Percentiles rank a stretch among this genome's conserved stretches.
phyloP scores from a whole-genome alignment of 2,888 invertebrate genomes.

The Hypsopygia costalis region DNA sequence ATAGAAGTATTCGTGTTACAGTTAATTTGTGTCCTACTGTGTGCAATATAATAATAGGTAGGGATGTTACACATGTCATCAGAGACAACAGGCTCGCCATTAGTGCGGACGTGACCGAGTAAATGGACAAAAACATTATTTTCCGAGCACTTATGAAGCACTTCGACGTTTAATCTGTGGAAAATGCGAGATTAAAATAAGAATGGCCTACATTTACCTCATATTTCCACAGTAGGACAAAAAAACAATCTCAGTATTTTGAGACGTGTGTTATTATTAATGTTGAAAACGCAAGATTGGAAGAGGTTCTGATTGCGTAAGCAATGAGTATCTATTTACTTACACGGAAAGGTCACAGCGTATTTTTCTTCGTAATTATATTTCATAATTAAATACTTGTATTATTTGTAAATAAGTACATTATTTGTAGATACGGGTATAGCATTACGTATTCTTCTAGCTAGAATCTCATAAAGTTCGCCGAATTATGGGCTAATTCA shows the following conservation, averaged over 20 bases:
- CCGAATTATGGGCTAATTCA: too few relatives aligned
- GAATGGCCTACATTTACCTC: neutral
- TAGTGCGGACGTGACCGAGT: slow-evolving; percentile 8
- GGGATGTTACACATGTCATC: slow-evolving; percentile 10
- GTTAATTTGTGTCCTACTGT: neutral
- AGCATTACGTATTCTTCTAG: too few relatives aligned
- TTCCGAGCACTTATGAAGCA: neutral
- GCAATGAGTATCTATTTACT: neutral
- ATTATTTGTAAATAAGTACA: too few relatives aligned
- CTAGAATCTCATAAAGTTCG: too few relatives aligned
- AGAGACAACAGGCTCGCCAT: slow-evolving; percentile 11
- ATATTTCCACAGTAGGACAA: too few relatives aligned
- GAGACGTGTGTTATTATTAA: neutral
- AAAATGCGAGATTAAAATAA: neutral
- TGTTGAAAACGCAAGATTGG: slow-evolving; percentile 1
- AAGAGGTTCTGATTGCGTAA: too few relatives aligned
- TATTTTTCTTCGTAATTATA: too few relatives aligned
- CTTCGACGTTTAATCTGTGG: neutral
- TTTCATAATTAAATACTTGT: too few relatives aligned
- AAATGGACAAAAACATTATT: slow-evolving; percentile 1
- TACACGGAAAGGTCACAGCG: too few relatives aligned
- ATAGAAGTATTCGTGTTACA: too few relatives aligned
- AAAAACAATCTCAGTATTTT: neutral
- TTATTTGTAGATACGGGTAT: too few relatives aligned
- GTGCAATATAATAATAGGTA: too few relatives aligned